Base-by-base conservation (phyloP, 2,888 invertebrate genomes). In the Temnothorax unifasciatus region DNA sequence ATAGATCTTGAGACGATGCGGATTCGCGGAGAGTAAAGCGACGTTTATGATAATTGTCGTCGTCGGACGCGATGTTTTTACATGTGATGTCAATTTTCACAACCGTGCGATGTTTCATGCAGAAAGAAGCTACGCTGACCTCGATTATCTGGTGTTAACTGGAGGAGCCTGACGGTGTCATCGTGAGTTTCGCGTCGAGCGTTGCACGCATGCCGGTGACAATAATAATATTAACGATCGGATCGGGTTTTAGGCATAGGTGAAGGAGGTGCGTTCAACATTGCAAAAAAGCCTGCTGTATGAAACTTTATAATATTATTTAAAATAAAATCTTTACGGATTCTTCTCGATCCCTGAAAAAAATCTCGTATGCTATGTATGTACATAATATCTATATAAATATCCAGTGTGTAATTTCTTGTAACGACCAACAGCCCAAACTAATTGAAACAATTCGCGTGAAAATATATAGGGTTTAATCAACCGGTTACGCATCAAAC, bases 91-190 rank as follows among this genome's bases (percentile, higher is more conserved):
- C 54, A 77, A 77, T 77, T 77, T 44, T 68, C 68, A 54, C 41
- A 66, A 13, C 41, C 25, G 77, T 68, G 77, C n/a, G 41, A 77
- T 68, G 54, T 54, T 66, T 68, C 29, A 13, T 54, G 18, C 13
- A 41, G 18, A 54, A 54, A 34, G 75, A 68, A 66, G 34, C 13
- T 21, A 54, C 13, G 18, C n/a, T 66, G 69, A 59, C 18, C 59
- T 79, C 59, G 59, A 69, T 38, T 79, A 38, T 79, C 47, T 25
- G 13, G 25, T 21, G 52, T 61, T 81, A 81, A 81, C 34, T 59
- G 38, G 8, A 71, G 21, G 59, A 54, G 41, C 11, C 47, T 44
- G 47, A 25, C 34, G 3, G 38, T 47, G 18, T 71, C 57, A 54
- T 47, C 13, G 18, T 25, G 44, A 8, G 44, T 69, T 54, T 57